A percentile compares a stretch with the other conserved stretches of the same genome.
phyloP scores from a whole-genome alignment of 2,113 vertebrate species.

The Condylura cristata region DNA sequence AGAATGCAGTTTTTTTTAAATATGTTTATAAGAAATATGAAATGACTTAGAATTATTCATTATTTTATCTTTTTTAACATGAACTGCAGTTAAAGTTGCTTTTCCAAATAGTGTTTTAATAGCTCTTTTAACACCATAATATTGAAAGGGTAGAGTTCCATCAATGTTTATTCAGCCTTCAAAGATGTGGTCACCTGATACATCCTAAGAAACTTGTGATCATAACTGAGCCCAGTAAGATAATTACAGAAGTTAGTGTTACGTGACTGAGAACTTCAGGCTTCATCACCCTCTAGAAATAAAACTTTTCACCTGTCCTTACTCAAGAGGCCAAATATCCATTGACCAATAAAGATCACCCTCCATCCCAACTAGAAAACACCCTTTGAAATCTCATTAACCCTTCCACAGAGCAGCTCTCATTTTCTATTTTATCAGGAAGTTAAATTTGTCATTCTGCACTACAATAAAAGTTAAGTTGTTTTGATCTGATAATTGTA shows the following conservation, averaged over 20 bases:
- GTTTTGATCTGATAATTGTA: constrained; percentile 90
- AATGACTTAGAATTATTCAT: background rate
- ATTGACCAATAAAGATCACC: constrained; percentile 83
- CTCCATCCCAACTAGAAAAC: constrained; percentile 75
- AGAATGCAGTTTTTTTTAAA: background rate
- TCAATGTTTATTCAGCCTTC: constrained; percentile 71
- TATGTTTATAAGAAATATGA: constrained; percentile 5
- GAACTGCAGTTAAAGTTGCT: background rate
- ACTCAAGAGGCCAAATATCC: constrained; percentile 86
- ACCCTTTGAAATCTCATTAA: constrained; percentile 89
- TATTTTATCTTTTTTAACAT: constrained; percentile 12
- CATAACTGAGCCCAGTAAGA: constrained; percentile 81
- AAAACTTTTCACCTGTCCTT: constrained; percentile 81
- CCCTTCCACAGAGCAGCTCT: constrained; percentile 84
- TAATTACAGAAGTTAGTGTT: constrained; percentile 84
- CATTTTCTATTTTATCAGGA: constrained; percentile 85
- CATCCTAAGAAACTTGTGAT: constrained; percentile 81
- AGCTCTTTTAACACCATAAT: background rate
- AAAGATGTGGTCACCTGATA: constrained; percentile 81
- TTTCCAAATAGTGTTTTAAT: constrained; percentile 7
- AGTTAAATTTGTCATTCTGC: constrained; percentile 87
- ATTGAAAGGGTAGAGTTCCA: constrained; percentile 64
- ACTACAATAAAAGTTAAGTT: constrained; percentile 88
- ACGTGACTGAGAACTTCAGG: constrained; percentile 81
- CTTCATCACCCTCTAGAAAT: constrained; percentile 81